These are phyloP conservation scores for Linepithema humile DNA, from an alignment of 1,140 invertebrate species.

Conservation along the genomic window DNA sequence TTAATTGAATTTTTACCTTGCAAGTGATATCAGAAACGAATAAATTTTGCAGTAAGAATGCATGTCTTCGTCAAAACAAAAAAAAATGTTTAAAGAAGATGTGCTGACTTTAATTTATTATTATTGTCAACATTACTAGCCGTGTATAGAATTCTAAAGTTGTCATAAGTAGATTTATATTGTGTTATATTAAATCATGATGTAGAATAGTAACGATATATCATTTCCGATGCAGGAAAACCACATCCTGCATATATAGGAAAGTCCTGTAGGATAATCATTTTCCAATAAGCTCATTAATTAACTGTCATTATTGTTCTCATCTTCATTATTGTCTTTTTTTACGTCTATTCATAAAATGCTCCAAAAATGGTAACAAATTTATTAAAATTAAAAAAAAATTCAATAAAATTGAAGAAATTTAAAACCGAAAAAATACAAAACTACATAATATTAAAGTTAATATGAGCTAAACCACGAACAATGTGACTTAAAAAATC, in stretches of 20 bases:
- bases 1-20: not conserved
- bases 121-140: not conserved
- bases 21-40: not conserved
- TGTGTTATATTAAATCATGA: not conserved
- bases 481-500: not conserved
- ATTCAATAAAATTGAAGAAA: not conserved
- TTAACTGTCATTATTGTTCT: slow-evolving; percentile 55
- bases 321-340: not conserved
- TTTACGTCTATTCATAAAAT: slow-evolving; percentile 47
- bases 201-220: not conserved
- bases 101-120: too few relatives aligned
- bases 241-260: slow-evolving; percentile 19
- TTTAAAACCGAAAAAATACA: not conserved
- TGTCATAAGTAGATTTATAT: not conserved
- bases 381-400: not conserved
- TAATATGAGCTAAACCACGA: not conserved
- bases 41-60: not conserved
- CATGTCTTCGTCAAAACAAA: not conserved
- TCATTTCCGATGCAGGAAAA: not conserved
- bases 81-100: too few relatives aligned
- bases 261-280: slow-evolving; percentile 52
- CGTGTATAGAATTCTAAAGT: not conserved
- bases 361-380: slow-evolving; percentile 48
- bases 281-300: slow-evolving; percentile 68
- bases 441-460: not conserved